Percentiles rank a stretch among this genome's conserved stretches.
These are phyloP conservation scores for Drosophila takahashii DNA, from an alignment of 1,140 invertebrate species.

Conservation along the genomic window DNA sequence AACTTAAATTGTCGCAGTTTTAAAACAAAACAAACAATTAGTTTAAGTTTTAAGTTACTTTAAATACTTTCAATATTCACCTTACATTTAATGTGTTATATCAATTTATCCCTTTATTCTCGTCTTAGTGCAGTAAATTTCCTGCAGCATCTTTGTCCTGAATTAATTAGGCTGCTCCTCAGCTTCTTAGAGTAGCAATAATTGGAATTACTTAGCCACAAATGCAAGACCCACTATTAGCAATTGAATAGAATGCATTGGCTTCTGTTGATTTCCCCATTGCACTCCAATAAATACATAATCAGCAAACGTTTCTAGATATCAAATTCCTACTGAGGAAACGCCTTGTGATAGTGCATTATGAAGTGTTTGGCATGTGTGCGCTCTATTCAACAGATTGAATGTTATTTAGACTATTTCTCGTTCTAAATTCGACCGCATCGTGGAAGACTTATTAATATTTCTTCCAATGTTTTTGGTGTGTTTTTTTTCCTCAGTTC, in stretches of 20 bases:
- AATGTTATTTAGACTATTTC: not conserved
- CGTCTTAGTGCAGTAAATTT: not conserved
- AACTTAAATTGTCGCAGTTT: not conserved
- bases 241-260: constrained; percentile 26
- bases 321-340: constrained; percentile 1
- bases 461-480: not conserved
- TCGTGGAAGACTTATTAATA: too few species aligned
- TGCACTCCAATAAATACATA: constrained; percentile 70
- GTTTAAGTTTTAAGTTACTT: too few species aligned
- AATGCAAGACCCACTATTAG: constrained; percentile 30
- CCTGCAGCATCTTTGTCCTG: not conserved
- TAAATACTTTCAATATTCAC: not conserved
- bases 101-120: not conserved
- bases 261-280: constrained; percentile 42
- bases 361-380: constrained; percentile 5
- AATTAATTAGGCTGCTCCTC: constrained; percentile 25
- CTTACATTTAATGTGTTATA: not conserved
- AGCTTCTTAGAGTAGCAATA: constrained; percentile 25
- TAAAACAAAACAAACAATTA: not conserved
- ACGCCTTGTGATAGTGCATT: constrained; percentile 5
- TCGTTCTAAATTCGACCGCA: not conserved
- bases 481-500: not conserved
- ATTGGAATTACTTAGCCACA: constrained; percentile 57
- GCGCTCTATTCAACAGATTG: not conserved
- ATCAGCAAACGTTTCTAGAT: constrained; percentile 21